Percentiles rank a stretch among this genome's conserved stretches.
Evolutionary conservation across 2,888 invertebrate genomes (phyloP).

Genomic region (Fragum sueziense): DNA sequence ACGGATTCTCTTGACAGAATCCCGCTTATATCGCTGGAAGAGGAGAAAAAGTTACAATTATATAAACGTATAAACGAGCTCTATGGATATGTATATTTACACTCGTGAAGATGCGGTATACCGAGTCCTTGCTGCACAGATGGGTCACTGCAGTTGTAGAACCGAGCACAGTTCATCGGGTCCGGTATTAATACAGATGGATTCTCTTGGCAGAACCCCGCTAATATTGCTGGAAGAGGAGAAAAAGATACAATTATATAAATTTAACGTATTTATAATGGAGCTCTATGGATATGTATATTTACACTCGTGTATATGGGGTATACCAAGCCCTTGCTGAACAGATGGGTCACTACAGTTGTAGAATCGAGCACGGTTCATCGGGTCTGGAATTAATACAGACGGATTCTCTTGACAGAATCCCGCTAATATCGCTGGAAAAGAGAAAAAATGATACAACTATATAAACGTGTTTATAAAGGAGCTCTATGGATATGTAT

Average conservation of each 20-base stretch:
- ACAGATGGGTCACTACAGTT: constrained; percentile 66
- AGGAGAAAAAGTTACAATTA: too few species aligned
- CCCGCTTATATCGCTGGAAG: constrained; percentile 55
- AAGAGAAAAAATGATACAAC: too few species aligned
- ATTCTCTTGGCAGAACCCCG: constrained; percentile 62
- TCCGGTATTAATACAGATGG: constrained; percentile 66
- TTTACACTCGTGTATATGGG: constrained; percentile 64
- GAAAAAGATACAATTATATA: too few species aligned
- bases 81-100: too few species aligned
- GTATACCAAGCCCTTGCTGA: constrained; percentile 52
- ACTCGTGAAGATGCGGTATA: constrained; percentile 62
- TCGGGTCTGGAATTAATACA: constrained; percentile 67
- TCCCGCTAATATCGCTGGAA: constrained; percentile 57
- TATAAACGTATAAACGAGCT: too few species aligned
- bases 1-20: constrained; percentile 64
- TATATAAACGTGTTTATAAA: too few species aligned
- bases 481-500: constrained; percentile 71
- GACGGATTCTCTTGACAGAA: constrained; percentile 63
- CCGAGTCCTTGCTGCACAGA: constrained; percentile 47
- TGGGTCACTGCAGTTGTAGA: constrained; percentile 70
- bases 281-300: constrained; percentile 72
- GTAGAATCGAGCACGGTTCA: constrained; percentile 70
- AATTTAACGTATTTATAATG: too few species aligned
- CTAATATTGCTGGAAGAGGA: constrained; percentile 50
- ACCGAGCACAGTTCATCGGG: constrained; percentile 68